These are phyloP conservation scores for Patella ulyssiponensis DNA, from an alignment of 2,888 invertebrate species.

Conservation along the genomic window DNA sequence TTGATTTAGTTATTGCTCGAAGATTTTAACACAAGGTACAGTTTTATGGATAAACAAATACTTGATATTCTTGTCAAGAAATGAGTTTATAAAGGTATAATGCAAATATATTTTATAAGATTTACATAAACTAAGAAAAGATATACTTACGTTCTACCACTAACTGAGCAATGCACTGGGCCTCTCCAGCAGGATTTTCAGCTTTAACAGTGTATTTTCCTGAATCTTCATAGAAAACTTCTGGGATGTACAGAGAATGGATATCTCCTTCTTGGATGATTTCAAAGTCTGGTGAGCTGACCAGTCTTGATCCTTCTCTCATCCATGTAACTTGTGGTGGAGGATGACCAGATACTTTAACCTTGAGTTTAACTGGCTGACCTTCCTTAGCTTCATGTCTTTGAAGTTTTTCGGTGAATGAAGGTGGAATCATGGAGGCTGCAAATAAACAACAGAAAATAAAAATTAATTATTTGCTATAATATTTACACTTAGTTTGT, in stretches of 20 bases:
- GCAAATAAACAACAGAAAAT: constrained; percentile 37
- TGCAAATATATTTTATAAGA: too few species aligned
- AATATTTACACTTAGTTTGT: neutral
- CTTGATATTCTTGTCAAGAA: too few species aligned
- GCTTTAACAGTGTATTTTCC: constrained; percentile 71
- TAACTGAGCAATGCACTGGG: constrained; percentile 84
- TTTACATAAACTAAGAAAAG: too few species aligned
- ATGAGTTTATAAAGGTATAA: too few species aligned
- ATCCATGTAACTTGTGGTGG: constrained; percentile 70
- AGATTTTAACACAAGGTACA: too few species aligned
- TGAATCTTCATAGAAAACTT: constrained; percentile 74
- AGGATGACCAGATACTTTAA: constrained; percentile 67
- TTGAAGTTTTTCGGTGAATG: constrained; percentile 85
- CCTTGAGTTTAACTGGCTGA: constrained; percentile 65
- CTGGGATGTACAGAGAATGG: constrained; percentile 80
- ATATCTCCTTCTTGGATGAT: constrained; percentile 77
- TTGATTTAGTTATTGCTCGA: too few species aligned
- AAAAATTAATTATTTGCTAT: neutral
- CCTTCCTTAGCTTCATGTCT: constrained; percentile 77
- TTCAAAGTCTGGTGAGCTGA: constrained; percentile 70
- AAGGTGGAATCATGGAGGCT: constrained; percentile 87
- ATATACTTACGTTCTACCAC: constrained; percentile 75
- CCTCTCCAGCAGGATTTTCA: constrained; percentile 69
- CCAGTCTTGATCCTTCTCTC: constrained; percentile 72
- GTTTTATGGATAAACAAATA: too few species aligned